Evolutionary conservation across 2,888 invertebrate genomes (phyloP), one percentile per base, ranked within the genome.

Genomic region (Nemurella pictetii): DNA sequence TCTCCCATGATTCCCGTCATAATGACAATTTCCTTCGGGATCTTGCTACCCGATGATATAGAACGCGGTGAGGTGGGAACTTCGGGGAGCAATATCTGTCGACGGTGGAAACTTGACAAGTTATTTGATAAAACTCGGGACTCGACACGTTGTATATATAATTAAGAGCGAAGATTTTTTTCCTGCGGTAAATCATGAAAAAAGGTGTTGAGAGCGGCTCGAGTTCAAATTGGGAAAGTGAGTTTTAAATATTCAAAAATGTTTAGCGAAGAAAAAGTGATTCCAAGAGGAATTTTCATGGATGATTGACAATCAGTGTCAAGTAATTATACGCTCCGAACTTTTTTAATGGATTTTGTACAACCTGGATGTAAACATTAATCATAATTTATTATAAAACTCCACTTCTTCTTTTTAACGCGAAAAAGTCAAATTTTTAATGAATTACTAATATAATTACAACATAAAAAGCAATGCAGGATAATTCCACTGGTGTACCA

Each of bases 11-110:
- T 75, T 75, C 75, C 75, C 28, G 27, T 75, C 12, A 26, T 75
- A 75, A 75, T 75, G 75, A 75, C 75, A 75, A 75, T 75, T 75
- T 75, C 75, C 75, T 75, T 0, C 2, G 27, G 75, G 75, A 75
- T 27, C 75, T 28, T 28, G 15, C 75, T 26, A 25, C 27, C 75
- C 12, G 27, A 75, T 75, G 28, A 75, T 55, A 55, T 55, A 55
- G 55, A 55, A 55, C 55, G 9, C 55, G 55, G 55, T 12, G 55
- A 20, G 20, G 12, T 55, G 20, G 55, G 55, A 55, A 15, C 20
- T 55, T 55, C 55, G 20, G 55, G 12, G 55, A 55, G 55, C 55
- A 55, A 55, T 55, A 55, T 20, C 55, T 55, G 55, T 55, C 55
- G 9, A 20, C 20, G 9, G 55, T 55, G 55, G 20, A 55, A 55